Evolutionary conservation across 1,140 invertebrate species (phyloP).

Genomic region (Pseudomyrmex dendroicus): DNA sequence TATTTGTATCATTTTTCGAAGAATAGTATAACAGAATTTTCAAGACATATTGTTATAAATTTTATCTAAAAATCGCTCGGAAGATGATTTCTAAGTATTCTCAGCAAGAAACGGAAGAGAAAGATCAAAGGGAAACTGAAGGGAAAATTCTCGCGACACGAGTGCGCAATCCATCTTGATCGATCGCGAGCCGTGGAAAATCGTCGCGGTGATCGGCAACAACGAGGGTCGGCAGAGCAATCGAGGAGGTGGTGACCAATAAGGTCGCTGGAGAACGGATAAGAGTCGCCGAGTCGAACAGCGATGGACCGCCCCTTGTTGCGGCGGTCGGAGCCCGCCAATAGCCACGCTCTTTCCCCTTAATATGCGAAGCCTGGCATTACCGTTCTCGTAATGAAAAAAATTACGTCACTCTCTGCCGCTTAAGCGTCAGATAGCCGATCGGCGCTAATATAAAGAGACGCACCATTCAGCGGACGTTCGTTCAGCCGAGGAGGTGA

Average conservation of each 20-base stretch:
- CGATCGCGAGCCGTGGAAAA: slow-evolving; percentile 42
- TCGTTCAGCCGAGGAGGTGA: not conserved
- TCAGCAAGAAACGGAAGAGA: not conserved
- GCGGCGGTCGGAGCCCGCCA: slow-evolving; percentile 63
- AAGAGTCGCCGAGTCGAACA: slow-evolving; percentile 66
- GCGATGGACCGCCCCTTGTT: slow-evolving; percentile 75
- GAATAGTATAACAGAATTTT: too few species aligned
- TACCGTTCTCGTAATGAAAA: slow-evolving; percentile 57
- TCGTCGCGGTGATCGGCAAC: slow-evolving; percentile 29
- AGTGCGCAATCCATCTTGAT: slow-evolving; percentile 8
- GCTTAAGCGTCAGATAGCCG: slow-evolving; percentile 40
- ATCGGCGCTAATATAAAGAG: slow-evolving; percentile 12
- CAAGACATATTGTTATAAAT: too few species aligned
- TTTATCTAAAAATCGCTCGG: not conserved
- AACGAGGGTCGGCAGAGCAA: slow-evolving; percentile 58
- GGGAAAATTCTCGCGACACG: slow-evolving; percentile 33
- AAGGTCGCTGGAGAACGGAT: slow-evolving; percentile 74
- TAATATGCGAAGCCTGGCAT: slow-evolving; percentile 74
- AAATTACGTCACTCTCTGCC: slow-evolving; percentile 52
- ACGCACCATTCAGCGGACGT: slow-evolving; percentile 15
- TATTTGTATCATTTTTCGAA: too few species aligned
- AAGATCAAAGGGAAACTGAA: not conserved
- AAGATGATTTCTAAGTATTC: not conserved
- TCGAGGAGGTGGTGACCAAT: slow-evolving; percentile 76
- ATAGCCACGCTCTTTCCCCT: slow-evolving; percentile 72